Evolutionary conservation across 53 echinoderm and acorn worm species (phyloP).

Genomic region (Apostichopus leukothele): DNA sequence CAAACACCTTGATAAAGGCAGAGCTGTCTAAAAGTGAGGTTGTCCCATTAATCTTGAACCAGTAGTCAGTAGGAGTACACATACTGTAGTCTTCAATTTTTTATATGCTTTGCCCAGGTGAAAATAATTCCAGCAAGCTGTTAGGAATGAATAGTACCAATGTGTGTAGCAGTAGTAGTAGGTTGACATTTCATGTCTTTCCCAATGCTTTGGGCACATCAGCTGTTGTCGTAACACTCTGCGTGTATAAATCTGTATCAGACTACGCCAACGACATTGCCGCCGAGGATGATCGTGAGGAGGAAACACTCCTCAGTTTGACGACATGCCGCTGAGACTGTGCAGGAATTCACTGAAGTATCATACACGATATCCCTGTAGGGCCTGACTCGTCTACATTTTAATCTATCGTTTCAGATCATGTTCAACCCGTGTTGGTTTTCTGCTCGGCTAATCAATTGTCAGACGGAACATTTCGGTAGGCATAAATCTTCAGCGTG

Average conservation of each 20-base stretch:
- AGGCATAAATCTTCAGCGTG: not conserved
- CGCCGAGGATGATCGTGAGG: not conserved
- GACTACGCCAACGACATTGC: not conserved
- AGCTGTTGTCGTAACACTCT: not conserved
- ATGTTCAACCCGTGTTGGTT: constrained; percentile 8
- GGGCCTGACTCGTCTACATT: not conserved
- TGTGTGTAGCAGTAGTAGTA: no score
- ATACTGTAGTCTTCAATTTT: no score
- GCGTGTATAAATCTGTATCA: not conserved
- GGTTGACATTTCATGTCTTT: no score
- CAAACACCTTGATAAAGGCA: no score
- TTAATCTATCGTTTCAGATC: not conserved
- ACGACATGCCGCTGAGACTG: not conserved
- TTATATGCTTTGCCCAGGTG: no score
- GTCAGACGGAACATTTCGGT: not conserved
- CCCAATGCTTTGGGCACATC: not conserved
- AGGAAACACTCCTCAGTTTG: not conserved
- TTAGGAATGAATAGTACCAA: no score
- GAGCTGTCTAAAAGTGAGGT: no score
- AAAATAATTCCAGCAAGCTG: no score
- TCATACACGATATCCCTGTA: not conserved
- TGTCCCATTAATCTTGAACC: no score
- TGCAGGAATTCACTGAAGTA: not conserved
- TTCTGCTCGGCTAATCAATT: not conserved
- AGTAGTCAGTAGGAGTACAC: no score